Conservation (phyloP, 2,797 vertebrate genomes). For the Eremophila alpestris region DNA sequence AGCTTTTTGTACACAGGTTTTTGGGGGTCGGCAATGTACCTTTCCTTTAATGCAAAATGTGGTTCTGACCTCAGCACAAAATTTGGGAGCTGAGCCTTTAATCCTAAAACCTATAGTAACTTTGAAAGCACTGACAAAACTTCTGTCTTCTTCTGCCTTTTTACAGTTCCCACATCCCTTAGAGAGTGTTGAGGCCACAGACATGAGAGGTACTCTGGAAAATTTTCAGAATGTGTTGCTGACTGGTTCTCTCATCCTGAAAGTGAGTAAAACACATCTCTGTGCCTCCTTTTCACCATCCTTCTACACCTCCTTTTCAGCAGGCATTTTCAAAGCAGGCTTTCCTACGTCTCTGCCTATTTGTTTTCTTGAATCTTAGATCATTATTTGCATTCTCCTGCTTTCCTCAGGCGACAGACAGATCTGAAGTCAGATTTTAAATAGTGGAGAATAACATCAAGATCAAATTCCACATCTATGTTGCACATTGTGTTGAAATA, state of each 20-base stretch:
- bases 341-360: not conserved
- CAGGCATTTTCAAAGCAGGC: not conserved
- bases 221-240: not conserved
- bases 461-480: not conserved
- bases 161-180: not conserved
- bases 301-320: not conserved
- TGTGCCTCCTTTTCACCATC: not conserved
- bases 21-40: not conserved
- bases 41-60: not conserved
- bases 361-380: not conserved
- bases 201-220: not conserved
- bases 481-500: conserved; percentile 6
- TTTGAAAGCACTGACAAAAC: not conserved
- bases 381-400: conserved; percentile 3
- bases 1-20: not conserved
- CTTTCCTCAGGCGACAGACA: not conserved
- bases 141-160: not conserved
- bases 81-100: not conserved
- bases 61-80: not conserved
- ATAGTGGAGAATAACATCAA: not conserved
- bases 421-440: conserved; percentile 36
- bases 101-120: not conserved
- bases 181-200: not conserved
- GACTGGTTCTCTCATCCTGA: not conserved
- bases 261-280: not conserved